Conservation (phyloP, 2,113 vertebrate species). For the Cichladusa arquata region DNA sequence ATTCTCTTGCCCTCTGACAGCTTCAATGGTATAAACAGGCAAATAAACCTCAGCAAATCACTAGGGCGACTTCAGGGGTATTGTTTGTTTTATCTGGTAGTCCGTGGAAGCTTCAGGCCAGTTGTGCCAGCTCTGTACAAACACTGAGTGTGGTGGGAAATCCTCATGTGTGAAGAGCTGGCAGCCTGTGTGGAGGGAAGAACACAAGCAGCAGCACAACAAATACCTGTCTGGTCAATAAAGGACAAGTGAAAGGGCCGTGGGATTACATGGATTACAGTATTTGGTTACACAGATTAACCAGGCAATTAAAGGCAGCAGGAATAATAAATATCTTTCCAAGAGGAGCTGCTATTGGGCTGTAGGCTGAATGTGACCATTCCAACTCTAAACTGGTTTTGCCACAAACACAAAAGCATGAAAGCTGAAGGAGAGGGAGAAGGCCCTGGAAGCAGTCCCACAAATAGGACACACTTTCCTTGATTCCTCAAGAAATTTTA, state of each 20-base stretch:
- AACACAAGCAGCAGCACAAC: not conserved
- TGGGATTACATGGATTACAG: slow-evolving; percentile 6
- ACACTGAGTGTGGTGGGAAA: not conserved
- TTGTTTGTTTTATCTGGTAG: not conserved
- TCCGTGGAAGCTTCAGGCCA: not conserved
- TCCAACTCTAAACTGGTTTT: not conserved
- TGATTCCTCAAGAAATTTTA: not conserved
- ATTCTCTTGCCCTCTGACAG: not conserved
- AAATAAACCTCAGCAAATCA: not conserved
- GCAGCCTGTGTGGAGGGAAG: not conserved
- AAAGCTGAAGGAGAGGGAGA: not conserved
- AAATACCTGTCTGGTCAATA: not conserved
- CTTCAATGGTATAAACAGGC: not conserved
- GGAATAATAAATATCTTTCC: not conserved
- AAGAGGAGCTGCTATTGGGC: not conserved
- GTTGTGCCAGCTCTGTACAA: not conserved
- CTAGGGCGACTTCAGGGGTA: not conserved
- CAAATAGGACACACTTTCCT: not conserved
- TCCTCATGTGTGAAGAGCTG: not conserved
- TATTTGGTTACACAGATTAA: not conserved
- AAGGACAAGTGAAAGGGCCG: not conserved
- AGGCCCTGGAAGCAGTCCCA: not conserved
- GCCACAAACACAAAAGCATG: not conserved
- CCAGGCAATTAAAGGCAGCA: not conserved
- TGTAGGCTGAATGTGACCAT: not conserved